Evolutionary conservation across 1,140 invertebrate genomes (phyloP).

Genomic region (Lasioglossum baleicum): DNA sequence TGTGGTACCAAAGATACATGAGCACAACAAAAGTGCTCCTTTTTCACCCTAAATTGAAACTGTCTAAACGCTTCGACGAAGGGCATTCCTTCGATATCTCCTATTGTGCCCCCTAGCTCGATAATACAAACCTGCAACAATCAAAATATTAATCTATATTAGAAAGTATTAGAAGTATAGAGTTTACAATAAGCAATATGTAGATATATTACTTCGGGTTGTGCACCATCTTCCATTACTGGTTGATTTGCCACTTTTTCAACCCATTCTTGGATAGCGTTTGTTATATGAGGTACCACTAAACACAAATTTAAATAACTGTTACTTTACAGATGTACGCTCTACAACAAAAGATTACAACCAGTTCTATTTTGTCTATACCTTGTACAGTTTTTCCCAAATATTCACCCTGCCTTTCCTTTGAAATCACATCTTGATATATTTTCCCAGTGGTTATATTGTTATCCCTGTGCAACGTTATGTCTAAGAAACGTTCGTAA

Average conservation of each 20-base stretch:
- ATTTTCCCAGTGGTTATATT: constrained; percentile 99
- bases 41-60: constrained; percentile 84
- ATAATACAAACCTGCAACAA: constrained; percentile 89
- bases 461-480: constrained; percentile 96
- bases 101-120: constrained; percentile 98
- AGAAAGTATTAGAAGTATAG: not conserved
- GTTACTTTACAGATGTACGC: too few species aligned
- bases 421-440: constrained; percentile 96
- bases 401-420: constrained; percentile 96
- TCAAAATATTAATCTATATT: constrained; percentile 19
- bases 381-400: constrained; percentile 99
- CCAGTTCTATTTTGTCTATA: constrained; percentile 66
- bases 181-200: constrained; percentile 11
- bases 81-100: constrained; percentile 99
- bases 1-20: constrained; percentile 60
- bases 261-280: constrained; percentile 99
- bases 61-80: constrained; percentile 99
- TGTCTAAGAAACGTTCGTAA: constrained; percentile 98
- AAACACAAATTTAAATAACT: constrained; percentile 12
- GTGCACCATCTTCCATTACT: constrained; percentile 87
- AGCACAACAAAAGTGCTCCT: constrained; percentile 59
- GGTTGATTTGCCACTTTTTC: constrained; percentile 92
- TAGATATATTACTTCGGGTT: constrained; percentile 85
- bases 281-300: constrained; percentile 99
- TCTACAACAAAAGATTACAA: not conserved